Percentiles rank a stretch among this genome's conserved stretches.
Evolutionary conservation across 2,797 vertebrate species (phyloP).

Genomic region (Adrianichthys oophorus): DNA sequence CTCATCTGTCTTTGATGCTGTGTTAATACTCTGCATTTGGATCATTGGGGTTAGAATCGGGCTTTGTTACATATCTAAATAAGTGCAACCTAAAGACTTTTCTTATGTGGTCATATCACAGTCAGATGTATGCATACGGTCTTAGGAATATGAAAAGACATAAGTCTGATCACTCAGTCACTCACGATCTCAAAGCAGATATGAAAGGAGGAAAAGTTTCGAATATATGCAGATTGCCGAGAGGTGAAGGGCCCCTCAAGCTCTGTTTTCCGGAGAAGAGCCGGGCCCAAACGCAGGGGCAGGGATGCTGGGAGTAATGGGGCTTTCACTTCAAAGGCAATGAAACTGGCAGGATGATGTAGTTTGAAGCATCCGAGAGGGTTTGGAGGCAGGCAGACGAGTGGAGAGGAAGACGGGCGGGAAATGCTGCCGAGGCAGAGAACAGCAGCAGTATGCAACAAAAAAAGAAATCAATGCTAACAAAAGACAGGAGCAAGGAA

Average conservation of each 20-base stretch:
- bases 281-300: conserved; percentile 3
- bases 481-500: too few species aligned
- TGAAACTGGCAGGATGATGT: not conserved
- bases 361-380: not conserved
- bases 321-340: conserved; percentile 7
- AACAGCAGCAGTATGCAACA: not conserved
- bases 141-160: too few species aligned
- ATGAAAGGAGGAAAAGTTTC: not conserved
- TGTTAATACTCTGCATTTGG: too few species aligned
- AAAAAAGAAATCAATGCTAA: too few species aligned
- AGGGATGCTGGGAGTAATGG: conserved; percentile 4
- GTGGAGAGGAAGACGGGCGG: not conserved
- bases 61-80: too few species aligned
- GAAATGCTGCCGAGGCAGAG: not conserved
- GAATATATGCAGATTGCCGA: not conserved
- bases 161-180: not conserved
- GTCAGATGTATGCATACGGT: too few species aligned
- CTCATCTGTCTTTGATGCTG: too few species aligned
- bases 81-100: too few species aligned
- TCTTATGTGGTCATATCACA: too few species aligned
- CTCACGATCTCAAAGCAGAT: not conserved
- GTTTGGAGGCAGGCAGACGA: conserved; percentile 7
- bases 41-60: too few species aligned
- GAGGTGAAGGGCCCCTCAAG: not conserved
- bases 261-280: conserved; percentile 2